phyloP scores from a whole-genome alignment of 2,888 invertebrate genomes.

The Temnothorax rugatulus region DNA sequence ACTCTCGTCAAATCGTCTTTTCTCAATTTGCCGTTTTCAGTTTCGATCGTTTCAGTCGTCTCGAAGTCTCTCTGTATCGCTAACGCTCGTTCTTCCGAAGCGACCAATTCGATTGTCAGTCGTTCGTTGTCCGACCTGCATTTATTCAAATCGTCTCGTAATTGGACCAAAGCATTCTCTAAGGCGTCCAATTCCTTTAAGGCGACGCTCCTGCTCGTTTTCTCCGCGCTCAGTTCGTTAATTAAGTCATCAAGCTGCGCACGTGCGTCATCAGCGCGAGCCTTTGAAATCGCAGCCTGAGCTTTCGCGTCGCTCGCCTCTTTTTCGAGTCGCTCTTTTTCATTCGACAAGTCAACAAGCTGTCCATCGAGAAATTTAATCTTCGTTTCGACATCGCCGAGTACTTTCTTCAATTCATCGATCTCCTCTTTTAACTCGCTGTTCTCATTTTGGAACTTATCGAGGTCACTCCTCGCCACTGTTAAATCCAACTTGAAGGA shows the following conservation, averaged over 20 bases:
- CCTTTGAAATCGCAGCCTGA: no score
- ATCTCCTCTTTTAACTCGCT: conserved; percentile 51
- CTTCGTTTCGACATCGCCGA: conserved; percentile 44
- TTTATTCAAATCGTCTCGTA: conserved; percentile 64
- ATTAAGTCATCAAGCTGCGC: no score
- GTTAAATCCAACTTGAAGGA: conserved; percentile 46
- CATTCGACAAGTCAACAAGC: conserved; percentile 46
- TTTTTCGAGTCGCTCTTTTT: conserved; percentile 57
- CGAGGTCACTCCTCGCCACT: conserved; percentile 31
- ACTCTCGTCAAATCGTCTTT: conserved; percentile 49
- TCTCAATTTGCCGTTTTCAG: conserved; percentile 20
- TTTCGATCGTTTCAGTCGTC: neutral
- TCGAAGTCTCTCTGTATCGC: neutral
- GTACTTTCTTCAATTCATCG: conserved; percentile 39
- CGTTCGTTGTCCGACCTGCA: conserved; percentile 56
- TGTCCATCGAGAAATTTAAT: conserved; percentile 45
- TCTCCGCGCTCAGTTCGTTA: no score
- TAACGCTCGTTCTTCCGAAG: neutral
- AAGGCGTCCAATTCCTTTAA: conserved; percentile 65
- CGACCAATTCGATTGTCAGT: conserved; percentile 50
- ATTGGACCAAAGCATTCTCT: conserved; percentile 60
- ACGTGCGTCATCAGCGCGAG: no score
- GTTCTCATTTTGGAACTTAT: conserved; percentile 16
- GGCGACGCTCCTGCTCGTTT: conserved; percentile 43
- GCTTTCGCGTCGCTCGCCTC: conserved; percentile 23